Conservation (phyloP, 2,888 invertebrate genomes). For the Chromoteleia sp. region DNA sequence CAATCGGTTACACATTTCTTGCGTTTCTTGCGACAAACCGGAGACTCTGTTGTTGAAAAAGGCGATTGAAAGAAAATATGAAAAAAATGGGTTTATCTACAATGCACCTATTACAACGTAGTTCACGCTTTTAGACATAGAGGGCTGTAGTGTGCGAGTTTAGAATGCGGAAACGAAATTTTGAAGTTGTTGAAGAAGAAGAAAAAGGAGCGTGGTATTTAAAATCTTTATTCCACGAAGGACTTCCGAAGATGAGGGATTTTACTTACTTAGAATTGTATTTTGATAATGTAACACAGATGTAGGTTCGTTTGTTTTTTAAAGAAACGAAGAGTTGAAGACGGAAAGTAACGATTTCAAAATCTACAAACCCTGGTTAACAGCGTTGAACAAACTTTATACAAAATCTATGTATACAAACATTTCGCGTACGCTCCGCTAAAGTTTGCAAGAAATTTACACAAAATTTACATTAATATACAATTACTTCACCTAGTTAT, state of each 20-base stretch:
- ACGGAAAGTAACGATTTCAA: slow-evolving; percentile 29
- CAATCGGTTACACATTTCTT: slow-evolving; percentile 16
- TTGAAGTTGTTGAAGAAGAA: slow-evolving; percentile 22
- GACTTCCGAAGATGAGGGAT: background rate
- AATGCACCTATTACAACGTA: slow-evolving; percentile 77
- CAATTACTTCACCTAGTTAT: no score
- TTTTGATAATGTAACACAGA: slow-evolving; percentile 29
- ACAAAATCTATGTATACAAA: background rate
- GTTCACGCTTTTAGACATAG: slow-evolving; percentile 75
- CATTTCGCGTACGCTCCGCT: background rate
- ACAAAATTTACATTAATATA: no score
- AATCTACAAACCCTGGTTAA: slow-evolving; percentile 6
- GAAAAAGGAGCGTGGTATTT: slow-evolving; percentile 11
- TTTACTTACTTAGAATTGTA: slow-evolving; percentile 42
- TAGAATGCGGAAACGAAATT: slow-evolving; percentile 40
- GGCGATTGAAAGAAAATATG: no score
- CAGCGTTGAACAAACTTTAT: slow-evolving; percentile 12
- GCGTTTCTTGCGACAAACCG: slow-evolving; percentile 14
- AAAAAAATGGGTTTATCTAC: slow-evolving; percentile 36
- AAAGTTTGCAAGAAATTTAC: slow-evolving; percentile 8
- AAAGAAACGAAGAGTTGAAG: background rate
- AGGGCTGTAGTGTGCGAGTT: slow-evolving; percentile 58
- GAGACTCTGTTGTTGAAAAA: slow-evolving; percentile 1
- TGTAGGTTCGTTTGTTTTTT: slow-evolving; percentile 4
- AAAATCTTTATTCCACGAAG: slow-evolving; percentile 25